These are phyloP conservation scores for Antheraea assamensis DNA, from an alignment of 2,888 invertebrate genomes.

Conservation along the genomic window DNA sequence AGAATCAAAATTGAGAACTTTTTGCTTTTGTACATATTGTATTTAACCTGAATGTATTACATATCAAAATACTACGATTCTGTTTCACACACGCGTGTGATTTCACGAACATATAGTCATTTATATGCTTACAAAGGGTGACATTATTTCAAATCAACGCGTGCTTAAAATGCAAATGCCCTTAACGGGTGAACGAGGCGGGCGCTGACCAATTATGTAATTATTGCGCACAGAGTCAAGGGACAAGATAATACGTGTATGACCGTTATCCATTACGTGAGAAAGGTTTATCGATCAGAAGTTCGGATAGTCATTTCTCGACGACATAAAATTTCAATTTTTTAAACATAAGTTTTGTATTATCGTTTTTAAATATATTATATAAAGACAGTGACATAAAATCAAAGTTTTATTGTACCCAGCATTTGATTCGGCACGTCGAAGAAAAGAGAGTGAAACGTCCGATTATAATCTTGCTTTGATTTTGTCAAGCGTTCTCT, in stretches of 20 bases:
- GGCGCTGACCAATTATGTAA: conserved; percentile 63
- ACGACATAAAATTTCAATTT: background rate
- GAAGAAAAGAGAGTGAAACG: no score
- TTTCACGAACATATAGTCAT: conserved; percentile 10
- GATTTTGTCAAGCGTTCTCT: no score
- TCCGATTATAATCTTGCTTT: no score
- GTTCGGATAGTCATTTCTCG: background rate
- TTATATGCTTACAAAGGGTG: conserved; percentile 29
- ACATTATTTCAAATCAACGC: conserved; percentile 71
- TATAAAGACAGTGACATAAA: no score
- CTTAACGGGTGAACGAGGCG: conserved; percentile 52
- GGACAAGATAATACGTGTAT: conserved; percentile 32
- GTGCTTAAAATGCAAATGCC: conserved; percentile 77
- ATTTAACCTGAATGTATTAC: background rate
- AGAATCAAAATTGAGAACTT: background rate
- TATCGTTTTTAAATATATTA: background rate
- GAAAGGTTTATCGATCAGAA: conserved; percentile 21
- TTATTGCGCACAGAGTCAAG: conserved; percentile 43
- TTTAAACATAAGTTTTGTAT: background rate
- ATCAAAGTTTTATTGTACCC: no score
- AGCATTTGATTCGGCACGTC: no score
- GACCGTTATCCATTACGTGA: conserved; percentile 28
- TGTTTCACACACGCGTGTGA: background rate
- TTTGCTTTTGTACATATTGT: background rate
- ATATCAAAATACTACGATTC: background rate